Evolutionary conservation across 1,140 invertebrate species (phyloP), one percentile per base, ranked within the genome.

Genomic region (Polypedilum pembai): DNA sequence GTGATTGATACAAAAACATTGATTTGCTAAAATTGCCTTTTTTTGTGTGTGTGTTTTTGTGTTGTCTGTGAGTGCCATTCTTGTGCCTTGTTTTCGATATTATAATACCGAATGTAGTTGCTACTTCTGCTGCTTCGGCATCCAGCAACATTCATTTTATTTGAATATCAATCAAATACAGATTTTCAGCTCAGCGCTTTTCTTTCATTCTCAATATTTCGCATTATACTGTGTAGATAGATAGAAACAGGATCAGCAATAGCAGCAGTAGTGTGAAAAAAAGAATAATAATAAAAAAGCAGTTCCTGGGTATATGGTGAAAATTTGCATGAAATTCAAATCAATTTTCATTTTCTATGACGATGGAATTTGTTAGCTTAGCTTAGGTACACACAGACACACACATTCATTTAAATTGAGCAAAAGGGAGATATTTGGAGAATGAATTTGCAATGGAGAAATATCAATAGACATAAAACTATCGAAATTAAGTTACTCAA

Each of bases 81-180:
- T n/a, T 18, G 4, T 56, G 65, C 65, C 17, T 45, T 45, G 8
- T 56, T 56, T 56, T n/a, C n/a, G 12, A 56, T 56, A 56, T 56
- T 56, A 56, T 56, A 56, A 56, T 56, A 56, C 24, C n/a, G 45
- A 56, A 56, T 56, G 12, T 56, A 56, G 12, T 12, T 56, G 45
- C 45, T 33, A 33, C 24, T 56, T 8, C 45, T 33, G 5, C 24
- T 33, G 24, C 24, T 33, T 33, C 12, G 45, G 45, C 45, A 56
- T 56, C 45, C n/a, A 56, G n/a, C 45, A 56, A 56, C 45, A 56
- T 56, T 56, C 45, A 21, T 69, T 69, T 69, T 69, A 21, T 69
- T 69, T 69, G 65, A 69, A 69, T 69, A 69, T 69, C 65, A 69
- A 69, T 69, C 65, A 69, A 69, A 69, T 20, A 69, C 65, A 69